Evolutionary conservation across 2,797 vertebrate genomes (phyloP), one percentile per base, ranked within the genome.

Genomic region (Sebastes paucispinis): DNA sequence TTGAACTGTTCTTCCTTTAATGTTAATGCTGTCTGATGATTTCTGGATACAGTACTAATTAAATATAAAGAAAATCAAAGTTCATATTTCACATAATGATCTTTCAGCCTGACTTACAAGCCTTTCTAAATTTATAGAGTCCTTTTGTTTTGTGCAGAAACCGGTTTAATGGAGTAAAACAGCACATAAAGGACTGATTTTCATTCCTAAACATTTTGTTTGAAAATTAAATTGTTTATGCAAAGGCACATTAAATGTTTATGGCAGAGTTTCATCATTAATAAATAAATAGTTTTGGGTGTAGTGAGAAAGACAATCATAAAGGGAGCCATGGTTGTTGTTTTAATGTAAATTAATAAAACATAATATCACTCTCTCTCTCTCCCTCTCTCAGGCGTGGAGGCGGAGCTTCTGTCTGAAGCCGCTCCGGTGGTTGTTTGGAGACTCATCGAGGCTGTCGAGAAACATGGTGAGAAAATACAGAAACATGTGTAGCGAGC

Each of bases 371-470:
- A 75, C 43, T 79, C 67, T 82, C 70, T 79, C 16, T 47, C 43
- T 18, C 43, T 43, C 31, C 80, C 7, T 73, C 47, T 67, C 34
- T 77, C 18, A 97, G 95, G 94, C 68, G 92, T 95, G 75, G 90
- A 90, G 50, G 1, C 76, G 0, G 95, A 96, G 82, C 85, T 79
- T 18, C 85, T 96, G 2, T 91, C 95, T 0, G 95, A 96, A 58
- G 91, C 92, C 67, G 92, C 93, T 0, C 91, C 94, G 16, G 77
- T 80, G 2, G 93, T 95, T 2, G 91, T 97, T 62, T 82, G 88
- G 87, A 95, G 93, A 78, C 92, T 97, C 84, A 88, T 91, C 2
- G 94, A 96, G 66, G 94, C 96, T 0, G 75, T 96, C 50, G 96
- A 96, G 88, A 96, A 94, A 85, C 91, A 93, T 59, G 95, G 96